Percentiles rank a stretch among this genome's conserved stretches.
Conservation (phyloP, 2,797 vertebrate species). For the Eutrigla gurnardus region DNA sequence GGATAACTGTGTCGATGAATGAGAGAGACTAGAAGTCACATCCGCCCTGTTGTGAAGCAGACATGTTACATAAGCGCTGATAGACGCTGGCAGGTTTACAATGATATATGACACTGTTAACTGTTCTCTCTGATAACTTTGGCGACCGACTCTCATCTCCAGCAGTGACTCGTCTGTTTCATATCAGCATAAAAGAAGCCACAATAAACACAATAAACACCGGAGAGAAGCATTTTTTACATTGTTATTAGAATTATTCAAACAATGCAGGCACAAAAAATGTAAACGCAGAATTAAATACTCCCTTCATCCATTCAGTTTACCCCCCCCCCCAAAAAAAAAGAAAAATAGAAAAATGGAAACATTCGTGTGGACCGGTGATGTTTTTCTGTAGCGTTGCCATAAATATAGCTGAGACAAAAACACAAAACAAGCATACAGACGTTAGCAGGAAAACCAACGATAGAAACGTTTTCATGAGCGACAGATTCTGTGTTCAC, state of each 20-base stretch:
- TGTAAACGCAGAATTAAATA: constrained; percentile 43
- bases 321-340: constrained; percentile 11
- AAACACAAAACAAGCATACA: constrained; percentile 35
- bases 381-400: constrained; percentile 45
- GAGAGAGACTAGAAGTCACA: not conserved
- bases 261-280: constrained; percentile 51
- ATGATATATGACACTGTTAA: constrained; percentile 38
- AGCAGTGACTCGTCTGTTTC: constrained; percentile 2
- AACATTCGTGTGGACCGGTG: constrained; percentile 65
- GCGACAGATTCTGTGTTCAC: constrained; percentile 34
- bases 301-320: constrained; percentile 4
- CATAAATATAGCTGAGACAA: constrained; percentile 42
- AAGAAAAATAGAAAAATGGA: constrained; percentile 58
- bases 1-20: not conserved
- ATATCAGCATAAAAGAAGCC: constrained; percentile 25
- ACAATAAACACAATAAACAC: constrained; percentile 25
- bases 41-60: constrained; percentile 12
- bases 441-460: constrained; percentile 26
- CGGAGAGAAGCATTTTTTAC: constrained; percentile 13
- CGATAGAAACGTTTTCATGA: constrained; percentile 31
- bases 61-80: constrained; percentile 43
- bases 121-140: constrained; percentile 39
- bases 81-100: constrained; percentile 40
- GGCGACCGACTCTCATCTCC: constrained; percentile 24
- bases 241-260: constrained; percentile 11